Evolutionary conservation across 2,888 invertebrate genomes (phyloP), one percentile per base, ranked within the genome.

Genomic region (Dichetophora obliterata): DNA sequence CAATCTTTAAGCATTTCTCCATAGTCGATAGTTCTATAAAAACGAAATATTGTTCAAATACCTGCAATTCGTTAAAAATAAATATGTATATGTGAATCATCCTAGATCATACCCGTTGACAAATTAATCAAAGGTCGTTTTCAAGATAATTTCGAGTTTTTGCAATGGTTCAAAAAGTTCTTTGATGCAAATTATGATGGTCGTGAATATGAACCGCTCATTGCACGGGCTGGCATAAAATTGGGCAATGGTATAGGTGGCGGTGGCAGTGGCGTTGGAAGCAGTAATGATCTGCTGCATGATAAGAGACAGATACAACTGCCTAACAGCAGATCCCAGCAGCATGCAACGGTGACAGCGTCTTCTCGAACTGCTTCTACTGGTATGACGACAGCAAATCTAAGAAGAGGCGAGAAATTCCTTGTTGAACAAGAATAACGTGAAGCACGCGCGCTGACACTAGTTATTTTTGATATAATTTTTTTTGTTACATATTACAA

Each of bases 161-260:
- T 99, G 86, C 99, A 99, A 92, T 99, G 99, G 99, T 99, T 99
- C 92, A 99, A 99, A 93, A 98, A 98, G 91, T 99, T 99, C 92
- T 99, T 99, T 91, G 99, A 99, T 91, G 98, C 99, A 84, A 99
- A 99, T 92, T 99, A 98, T 91, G 98, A 98, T 90, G 98, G 98
- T 82, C 94, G 95, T 86, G 97, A 97, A 84, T 99, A 99, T 90
- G 96, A 98, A 89, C 96, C 98, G 75, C 91, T 95, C 82, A 95
- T 95, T 82, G 96, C 96, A 76, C 93, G 99, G 78, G 95, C 95
- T 82, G 95, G 96, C 83, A 91, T 95, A 85, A 91, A 92, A 80
- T 91, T 98, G 87, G 97, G 96, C 86, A 92, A 93, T 79, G 93
- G 93, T 82, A 91, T 93, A 77, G 86, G 87, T 70, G 84, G 85